Conservation (phyloP, 2,797 vertebrate genomes). For the Graptemys geographica region DNA sequence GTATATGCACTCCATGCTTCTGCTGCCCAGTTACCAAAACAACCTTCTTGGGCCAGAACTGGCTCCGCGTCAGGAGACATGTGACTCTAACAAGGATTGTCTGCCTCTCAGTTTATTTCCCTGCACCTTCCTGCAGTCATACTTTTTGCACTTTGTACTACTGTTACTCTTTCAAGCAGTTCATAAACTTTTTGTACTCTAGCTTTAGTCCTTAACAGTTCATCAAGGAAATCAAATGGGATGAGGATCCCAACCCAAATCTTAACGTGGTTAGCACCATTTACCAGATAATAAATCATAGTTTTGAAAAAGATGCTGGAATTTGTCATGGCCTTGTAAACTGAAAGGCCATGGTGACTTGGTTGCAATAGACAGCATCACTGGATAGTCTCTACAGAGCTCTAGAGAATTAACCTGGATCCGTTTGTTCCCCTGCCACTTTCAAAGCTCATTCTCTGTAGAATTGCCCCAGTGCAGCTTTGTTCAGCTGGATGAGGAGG, state of each 20-base stretch:
- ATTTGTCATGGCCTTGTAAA: constrained; percentile 73
- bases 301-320: constrained; percentile 64
- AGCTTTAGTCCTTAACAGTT: constrained; percentile 73
- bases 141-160: constrained; percentile 81
- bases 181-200: constrained; percentile 80
- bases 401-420: constrained; percentile 43
- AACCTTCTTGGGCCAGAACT: constrained; percentile 59
- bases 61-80: neutral
- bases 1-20: constrained; percentile 50
- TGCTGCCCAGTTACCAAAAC: constrained; percentile 60
- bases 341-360: constrained; percentile 67
- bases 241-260: constrained; percentile 58
- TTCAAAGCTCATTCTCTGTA: constrained; percentile 61
- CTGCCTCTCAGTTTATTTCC: constrained; percentile 72
- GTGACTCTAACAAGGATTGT: constrained; percentile 22
- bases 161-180: constrained; percentile 77
- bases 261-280: constrained; percentile 62
- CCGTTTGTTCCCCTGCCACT: constrained; percentile 63
- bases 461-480: constrained; percentile 71
- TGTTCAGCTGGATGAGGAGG: constrained; percentile 55
- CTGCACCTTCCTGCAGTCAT: constrained; percentile 77
- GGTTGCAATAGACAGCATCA: constrained; percentile 59
- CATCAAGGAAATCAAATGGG: constrained; percentile 62
- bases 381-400: constrained; percentile 72
- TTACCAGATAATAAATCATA: constrained; percentile 7